These are phyloP conservation scores for Flexamia atlantica DNA, from an alignment of 2,888 invertebrate genomes.

Conservation along the genomic window DNA sequence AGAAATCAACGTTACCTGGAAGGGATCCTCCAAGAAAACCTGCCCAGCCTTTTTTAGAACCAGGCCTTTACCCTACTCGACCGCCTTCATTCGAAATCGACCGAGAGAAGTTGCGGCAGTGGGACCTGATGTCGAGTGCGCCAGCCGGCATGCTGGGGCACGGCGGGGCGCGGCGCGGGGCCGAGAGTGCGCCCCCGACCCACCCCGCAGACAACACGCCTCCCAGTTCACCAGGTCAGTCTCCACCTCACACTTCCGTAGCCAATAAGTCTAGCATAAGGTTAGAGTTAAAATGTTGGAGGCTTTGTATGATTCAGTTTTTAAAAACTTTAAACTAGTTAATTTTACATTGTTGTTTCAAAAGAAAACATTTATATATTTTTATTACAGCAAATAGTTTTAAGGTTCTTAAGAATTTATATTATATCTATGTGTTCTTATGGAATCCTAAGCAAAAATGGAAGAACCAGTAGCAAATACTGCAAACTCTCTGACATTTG, in stretches of 20 bases:
- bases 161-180: constrained; percentile 40
- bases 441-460: too few species aligned
- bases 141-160: constrained; percentile 75
- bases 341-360: too few species aligned
- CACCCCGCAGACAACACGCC: constrained; percentile 36
- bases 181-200: constrained; percentile 38
- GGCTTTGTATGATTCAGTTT: too few species aligned
- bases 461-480: too few species aligned
- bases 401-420: too few species aligned
- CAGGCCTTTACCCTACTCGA: constrained; percentile 75
- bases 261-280: too few species aligned
- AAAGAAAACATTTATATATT: too few species aligned
- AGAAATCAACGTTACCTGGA: constrained; percentile 59
- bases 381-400: too few species aligned
- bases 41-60: constrained; percentile 75
- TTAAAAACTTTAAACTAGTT: too few species aligned
- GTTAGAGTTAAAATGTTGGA: too few species aligned
- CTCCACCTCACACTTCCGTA: neutral
- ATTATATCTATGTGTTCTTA: too few species aligned
- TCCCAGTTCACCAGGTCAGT: constrained; percentile 64
- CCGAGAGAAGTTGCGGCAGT: constrained; percentile 91
- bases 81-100: constrained; percentile 79
- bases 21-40: constrained; percentile 63
- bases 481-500: too few species aligned
- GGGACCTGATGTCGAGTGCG: constrained; percentile 93